A percentile compares a stretch with the other conserved stretches of the same genome.
Conservation (phyloP, 2,888 invertebrate species). For the Sphinx pinastri region DNA sequence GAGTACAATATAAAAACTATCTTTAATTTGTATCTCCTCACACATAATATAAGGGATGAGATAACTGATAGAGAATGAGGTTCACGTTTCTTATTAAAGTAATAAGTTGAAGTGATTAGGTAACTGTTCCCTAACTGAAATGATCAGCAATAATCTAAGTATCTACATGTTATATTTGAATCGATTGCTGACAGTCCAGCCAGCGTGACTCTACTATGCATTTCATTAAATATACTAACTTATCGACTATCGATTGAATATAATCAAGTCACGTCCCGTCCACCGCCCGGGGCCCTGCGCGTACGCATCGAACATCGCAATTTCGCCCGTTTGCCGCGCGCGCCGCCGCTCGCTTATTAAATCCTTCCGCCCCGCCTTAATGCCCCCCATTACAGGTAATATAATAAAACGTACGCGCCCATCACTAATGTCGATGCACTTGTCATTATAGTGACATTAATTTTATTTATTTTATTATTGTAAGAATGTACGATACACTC, state of each 20-base stretch:
- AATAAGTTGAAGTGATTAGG: too few relatives aligned
- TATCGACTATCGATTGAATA: conserved; percentile 33
- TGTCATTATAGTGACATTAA: conserved; percentile 65
- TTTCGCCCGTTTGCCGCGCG: conserved; percentile 53
- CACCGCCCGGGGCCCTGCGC: conserved; percentile 64
- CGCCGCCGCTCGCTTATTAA: conserved; percentile 80
- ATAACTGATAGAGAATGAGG: too few relatives aligned
- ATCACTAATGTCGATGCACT: conserved; percentile 36
- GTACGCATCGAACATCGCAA: conserved; percentile 68
- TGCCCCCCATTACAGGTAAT: conserved; percentile 77
- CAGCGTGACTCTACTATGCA: not conserved
- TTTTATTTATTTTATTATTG: conserved; percentile 27
- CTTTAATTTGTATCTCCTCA: too few relatives aligned
- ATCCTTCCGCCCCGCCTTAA: conserved; percentile 80
- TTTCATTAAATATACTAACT: not conserved
- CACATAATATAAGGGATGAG: too few relatives aligned
- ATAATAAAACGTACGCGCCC: conserved; percentile 67
- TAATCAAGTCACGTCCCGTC: conserved; percentile 44
- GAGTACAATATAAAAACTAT: too few relatives aligned
- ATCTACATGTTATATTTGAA: too few relatives aligned
- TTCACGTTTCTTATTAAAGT: too few relatives aligned
- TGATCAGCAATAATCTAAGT: too few relatives aligned
- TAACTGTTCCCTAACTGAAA: too few relatives aligned
- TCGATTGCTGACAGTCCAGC: too few relatives aligned
- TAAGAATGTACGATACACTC: not conserved